Evolutionary conservation across 2,797 vertebrate species (phyloP).

Genomic region (Iguana delicatissima): DNA sequence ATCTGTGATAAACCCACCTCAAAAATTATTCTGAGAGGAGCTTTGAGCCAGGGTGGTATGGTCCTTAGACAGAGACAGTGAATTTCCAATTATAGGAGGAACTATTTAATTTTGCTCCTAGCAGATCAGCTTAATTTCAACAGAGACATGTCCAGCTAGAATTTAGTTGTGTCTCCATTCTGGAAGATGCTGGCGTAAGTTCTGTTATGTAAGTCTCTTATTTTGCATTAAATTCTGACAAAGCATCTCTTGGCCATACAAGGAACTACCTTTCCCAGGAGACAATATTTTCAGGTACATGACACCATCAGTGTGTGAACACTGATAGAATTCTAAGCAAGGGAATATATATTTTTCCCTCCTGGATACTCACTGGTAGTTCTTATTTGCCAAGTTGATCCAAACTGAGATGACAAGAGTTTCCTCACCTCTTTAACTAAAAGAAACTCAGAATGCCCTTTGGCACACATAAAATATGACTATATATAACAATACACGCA

Average conservation of each 20-base stretch:
- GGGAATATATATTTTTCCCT: rapidly evolving
- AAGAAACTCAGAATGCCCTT: not conserved
- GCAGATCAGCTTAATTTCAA: too few species aligned
- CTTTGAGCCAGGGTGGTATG: too few species aligned
- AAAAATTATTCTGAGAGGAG: too few species aligned
- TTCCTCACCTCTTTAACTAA: too few species aligned
- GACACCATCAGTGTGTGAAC: not conserved
- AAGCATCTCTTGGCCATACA: not conserved
- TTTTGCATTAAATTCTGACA: not conserved
- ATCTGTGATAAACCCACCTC: too few species aligned
- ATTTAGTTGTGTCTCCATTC: too few species aligned
- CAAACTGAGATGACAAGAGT: not conserved
- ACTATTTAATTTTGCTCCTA: too few species aligned
- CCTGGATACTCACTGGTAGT: not conserved
- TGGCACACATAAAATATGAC: not conserved
- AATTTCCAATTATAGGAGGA: too few species aligned
- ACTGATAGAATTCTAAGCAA: not conserved
- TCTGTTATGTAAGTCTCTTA: not conserved
- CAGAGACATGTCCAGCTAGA: too few species aligned
- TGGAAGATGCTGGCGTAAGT: too few species aligned
- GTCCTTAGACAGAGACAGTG: too few species aligned
- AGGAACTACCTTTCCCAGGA: not conserved
- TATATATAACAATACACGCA: not conserved
- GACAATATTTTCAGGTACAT: not conserved
- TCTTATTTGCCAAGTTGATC: not conserved